Evolutionary conservation across 2,888 invertebrate genomes (phyloP).

Genomic region (Heliconius cydno): DNA sequence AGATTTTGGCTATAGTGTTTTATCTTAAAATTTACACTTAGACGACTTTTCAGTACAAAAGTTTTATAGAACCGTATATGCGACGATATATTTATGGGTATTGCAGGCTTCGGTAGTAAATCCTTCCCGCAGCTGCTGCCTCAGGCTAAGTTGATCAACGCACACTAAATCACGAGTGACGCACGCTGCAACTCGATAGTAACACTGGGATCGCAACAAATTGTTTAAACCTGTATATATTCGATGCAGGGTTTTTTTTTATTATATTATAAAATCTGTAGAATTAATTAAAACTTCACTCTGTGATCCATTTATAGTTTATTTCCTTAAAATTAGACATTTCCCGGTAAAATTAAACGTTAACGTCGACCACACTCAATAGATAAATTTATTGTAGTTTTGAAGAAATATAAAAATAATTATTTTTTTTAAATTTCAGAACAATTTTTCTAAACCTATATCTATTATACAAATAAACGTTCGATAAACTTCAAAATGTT

Average conservation of each 20-base stretch:
- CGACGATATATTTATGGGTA: constrained; percentile 24
- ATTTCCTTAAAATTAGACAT: not conserved
- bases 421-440: too few species aligned
- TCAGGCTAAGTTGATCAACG: constrained; percentile 31
- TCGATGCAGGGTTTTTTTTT: not conserved
- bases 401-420: too few species aligned
- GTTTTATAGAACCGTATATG: not conserved
- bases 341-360: not conserved
- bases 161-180: constrained; percentile 32
- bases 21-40: not conserved
- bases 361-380: not conserved
- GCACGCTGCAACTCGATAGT: constrained; percentile 9
- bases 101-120: constrained; percentile 23
- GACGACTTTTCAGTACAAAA: not conserved
- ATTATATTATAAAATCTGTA: not conserved
- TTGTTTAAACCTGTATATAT: constrained; percentile 2
- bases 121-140: constrained; percentile 25
- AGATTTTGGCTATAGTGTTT: not conserved
- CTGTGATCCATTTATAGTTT: not conserved
- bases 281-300: not conserved
- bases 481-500: not conserved
- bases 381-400: not conserved
- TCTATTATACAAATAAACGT: not conserved
- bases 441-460: not conserved
- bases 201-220: not conserved